Percentiles rank a stretch among this genome's conserved stretches.
Conservation (phyloP, 64 coral and sea anemone species). For the Pachyseris speciosa region DNA sequence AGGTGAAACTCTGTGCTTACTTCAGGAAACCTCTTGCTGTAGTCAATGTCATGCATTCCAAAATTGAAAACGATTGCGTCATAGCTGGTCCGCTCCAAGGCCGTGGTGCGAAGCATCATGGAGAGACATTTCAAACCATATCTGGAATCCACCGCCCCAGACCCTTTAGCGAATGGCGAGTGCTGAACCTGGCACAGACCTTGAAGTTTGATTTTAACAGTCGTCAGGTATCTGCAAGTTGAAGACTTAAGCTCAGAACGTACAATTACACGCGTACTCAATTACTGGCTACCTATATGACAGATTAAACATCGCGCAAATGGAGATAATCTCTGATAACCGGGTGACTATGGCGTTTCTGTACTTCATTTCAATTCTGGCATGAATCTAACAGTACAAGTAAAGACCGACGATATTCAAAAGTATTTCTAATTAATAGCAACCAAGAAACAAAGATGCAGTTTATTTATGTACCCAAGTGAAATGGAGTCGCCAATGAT, state of each 20-base stretch:
- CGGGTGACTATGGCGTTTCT: too few relatives aligned
- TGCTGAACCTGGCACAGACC: constrained; percentile 89
- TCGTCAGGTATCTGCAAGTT: constrained; percentile 62
- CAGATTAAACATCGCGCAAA: too few relatives aligned
- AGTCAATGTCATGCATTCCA: constrained; percentile 91
- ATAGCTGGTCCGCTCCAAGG: constrained; percentile 68
- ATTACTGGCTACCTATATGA: too few relatives aligned
- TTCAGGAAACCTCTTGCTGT: constrained; percentile 87
- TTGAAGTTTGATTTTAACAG: constrained; percentile 45
- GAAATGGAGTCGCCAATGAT: constrained; percentile 93
- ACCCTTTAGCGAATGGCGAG: constrained; percentile 81
- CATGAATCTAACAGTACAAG: too few relatives aligned
- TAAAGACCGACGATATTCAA: too few relatives aligned
- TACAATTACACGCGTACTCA: neutral
- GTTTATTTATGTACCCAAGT: constrained; percentile 70
- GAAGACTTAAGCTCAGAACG: neutral
- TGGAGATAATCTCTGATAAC: too few relatives aligned
- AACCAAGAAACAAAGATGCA: neutral
- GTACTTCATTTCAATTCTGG: too few relatives aligned
- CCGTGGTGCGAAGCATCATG: constrained; percentile 78
- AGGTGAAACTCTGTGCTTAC: neutral
- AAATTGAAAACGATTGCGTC: constrained; percentile 93
- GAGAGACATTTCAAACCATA: constrained; percentile 78
- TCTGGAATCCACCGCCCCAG: constrained; percentile 91
- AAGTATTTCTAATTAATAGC: too few relatives aligned